phyloP scores from a whole-genome alignment of 2,888 invertebrate genomes.

The Biston betularia region DNA sequence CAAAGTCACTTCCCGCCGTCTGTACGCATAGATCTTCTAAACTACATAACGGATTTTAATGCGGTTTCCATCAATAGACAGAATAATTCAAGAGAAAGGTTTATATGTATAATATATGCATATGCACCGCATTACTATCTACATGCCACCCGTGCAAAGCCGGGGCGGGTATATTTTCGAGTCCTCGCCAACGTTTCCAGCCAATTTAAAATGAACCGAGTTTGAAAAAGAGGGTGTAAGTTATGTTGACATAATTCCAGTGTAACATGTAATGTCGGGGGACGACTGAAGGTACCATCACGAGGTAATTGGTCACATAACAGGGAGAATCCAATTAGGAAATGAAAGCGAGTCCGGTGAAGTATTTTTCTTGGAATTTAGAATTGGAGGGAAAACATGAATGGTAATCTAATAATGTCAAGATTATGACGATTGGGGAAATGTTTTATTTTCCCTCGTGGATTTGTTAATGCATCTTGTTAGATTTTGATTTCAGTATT shows the following conservation, averaged over 20 bases:
- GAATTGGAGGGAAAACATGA: conserved; percentile 29
- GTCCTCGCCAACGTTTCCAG: conserved; percentile 27
- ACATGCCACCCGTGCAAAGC: too few relatives aligned
- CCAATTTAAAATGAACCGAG: conserved; percentile 45
- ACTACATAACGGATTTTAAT: too few relatives aligned
- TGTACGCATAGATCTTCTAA: too few relatives aligned
- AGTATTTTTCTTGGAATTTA: conserved; percentile 28
- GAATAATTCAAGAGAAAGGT: too few relatives aligned
- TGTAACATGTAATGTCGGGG: conserved; percentile 42
- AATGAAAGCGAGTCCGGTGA: conserved; percentile 45
- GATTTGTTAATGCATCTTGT: neutral
- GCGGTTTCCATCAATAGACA: too few relatives aligned
- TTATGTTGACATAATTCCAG: conserved; percentile 57
- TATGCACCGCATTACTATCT: too few relatives aligned
- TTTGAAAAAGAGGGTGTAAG: conserved; percentile 45
- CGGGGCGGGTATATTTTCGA: neutral
- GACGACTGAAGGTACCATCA: conserved; percentile 50
- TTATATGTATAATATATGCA: too few relatives aligned
- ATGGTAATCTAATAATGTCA: conserved; percentile 21
- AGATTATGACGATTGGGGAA: conserved; percentile 10
- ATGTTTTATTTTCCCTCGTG: neutral
- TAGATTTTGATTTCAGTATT: neutral
- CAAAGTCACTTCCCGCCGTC: too few relatives aligned
- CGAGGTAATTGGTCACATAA: conserved; percentile 54
- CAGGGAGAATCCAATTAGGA: conserved; percentile 54